Conservation (phyloP, 2,888 invertebrate genomes). For the Leucophenga montana region DNA sequence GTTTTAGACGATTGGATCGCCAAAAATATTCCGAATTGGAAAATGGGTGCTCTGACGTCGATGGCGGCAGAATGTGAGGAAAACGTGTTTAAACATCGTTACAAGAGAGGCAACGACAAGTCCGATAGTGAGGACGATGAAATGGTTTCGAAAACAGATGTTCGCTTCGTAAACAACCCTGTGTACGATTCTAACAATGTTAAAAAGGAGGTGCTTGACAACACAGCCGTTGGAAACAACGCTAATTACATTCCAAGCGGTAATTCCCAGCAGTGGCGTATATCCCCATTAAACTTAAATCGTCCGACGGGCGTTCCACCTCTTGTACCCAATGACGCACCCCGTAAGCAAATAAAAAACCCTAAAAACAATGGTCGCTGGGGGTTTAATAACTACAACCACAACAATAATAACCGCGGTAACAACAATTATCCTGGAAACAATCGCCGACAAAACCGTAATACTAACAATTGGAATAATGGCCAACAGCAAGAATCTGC, state of each 20-base stretch:
- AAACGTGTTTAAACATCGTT: too few species aligned
- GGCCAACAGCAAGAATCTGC: not conserved
- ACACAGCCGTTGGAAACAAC: not conserved
- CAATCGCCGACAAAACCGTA: not conserved
- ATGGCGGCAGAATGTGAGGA: too few species aligned
- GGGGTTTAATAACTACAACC: slow-evolving; percentile 17
- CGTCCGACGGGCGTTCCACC: slow-evolving; percentile 56
- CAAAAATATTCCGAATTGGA: too few species aligned
- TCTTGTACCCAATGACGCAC: slow-evolving; percentile 42
- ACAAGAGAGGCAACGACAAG: too few species aligned
- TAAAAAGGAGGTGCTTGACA: too few species aligned
- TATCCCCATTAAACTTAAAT: slow-evolving; percentile 50
- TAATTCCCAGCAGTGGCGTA: slow-evolving; percentile 49
- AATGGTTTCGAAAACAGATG: too few species aligned
- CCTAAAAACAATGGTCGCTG: slow-evolving; percentile 29
- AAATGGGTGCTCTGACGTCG: too few species aligned
- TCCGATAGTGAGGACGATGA: too few species aligned
- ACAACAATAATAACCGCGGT: not conserved
- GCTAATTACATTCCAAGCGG: not conserved
- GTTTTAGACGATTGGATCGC: too few species aligned
- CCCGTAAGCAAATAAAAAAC: slow-evolving; percentile 39
- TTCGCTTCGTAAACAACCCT: too few species aligned
- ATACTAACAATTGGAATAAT: not conserved
- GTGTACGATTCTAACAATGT: too few species aligned
- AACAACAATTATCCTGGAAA: not conserved